Evolutionary conservation across 2,797 vertebrate species (phyloP), one percentile per base, ranked within the genome.

Genomic region (Ctenopoma kingsleyae): DNA sequence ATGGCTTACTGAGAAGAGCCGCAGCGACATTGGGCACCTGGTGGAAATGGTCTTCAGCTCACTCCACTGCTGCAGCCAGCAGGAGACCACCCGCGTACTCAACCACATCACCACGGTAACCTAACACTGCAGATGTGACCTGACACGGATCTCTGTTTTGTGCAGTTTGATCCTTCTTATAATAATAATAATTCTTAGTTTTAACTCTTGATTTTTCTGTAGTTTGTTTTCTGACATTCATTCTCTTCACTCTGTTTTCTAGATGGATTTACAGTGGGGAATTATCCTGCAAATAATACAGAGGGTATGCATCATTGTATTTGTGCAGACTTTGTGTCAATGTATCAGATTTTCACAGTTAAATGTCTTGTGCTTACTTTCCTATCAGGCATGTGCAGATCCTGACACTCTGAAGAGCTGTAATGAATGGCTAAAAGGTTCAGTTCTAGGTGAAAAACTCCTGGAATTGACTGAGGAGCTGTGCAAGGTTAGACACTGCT

Each of bases 11-110:
- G 96, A 97, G 88, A 93, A 94, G 30, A 89, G 80, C 3, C 91
- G 90, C 48, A 91, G 78, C 54, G 93, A 97, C 64, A 93, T 93
- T 0, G 85, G 93, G 67, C 96, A 95, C 78, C 84, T 99, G 80
- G 95, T 99, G 82, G 96, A 98, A 91, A 97, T 98, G 94, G 89
- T 98, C 50, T 99, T 97, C 86, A 99, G 98, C 47, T 93, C 95
- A 0, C 92, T 99, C 0, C 70, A 51, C 44, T 97, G 97, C 92
- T 99, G 97, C 89, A 91, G 85, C 50, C 87, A 48, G 2, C 80
- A 87, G 65, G 96, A 98, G 67, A 96, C 94, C 84, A 97, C 94
- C 15, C 77, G 71, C 5, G 92, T 99, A 82, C 93, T 99, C 76
- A 95, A 97, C 84, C 93, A 96, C 75, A 91, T 99, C 72, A 94